These are phyloP conservation scores for Anniella stebbinsi DNA, from an alignment of 2,797 vertebrate genomes.

Conservation along the genomic window DNA sequence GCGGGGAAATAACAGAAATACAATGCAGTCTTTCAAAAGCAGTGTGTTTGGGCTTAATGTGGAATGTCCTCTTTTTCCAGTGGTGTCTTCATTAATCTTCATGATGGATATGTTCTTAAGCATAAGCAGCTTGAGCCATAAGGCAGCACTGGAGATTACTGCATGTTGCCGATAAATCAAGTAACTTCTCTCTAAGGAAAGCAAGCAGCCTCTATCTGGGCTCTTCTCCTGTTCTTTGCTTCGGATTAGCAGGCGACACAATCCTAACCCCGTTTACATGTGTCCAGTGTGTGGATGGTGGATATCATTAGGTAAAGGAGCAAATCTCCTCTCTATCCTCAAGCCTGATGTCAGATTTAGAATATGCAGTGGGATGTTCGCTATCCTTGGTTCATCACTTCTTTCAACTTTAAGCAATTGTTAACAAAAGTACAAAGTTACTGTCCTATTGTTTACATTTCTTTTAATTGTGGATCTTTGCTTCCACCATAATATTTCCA, in stretches of 20 bases:
- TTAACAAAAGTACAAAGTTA: neutral
- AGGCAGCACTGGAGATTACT: slow-evolving; percentile 6
- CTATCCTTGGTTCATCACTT: neutral
- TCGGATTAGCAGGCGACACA: neutral
- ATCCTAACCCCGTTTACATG: neutral
- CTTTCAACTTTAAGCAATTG: neutral
- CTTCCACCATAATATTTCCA: neutral
- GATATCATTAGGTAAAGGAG: neutral
- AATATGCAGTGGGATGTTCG: too few species aligned
- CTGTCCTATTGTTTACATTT: neutral
- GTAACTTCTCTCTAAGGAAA: neutral
- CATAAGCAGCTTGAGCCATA: neutral
- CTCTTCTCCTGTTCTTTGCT: neutral
- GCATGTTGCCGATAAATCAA: neutral
- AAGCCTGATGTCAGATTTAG: neutral
- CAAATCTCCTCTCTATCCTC: neutral
- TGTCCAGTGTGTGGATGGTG: neutral
- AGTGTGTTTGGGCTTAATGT: neutral
- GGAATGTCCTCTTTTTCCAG: neutral
- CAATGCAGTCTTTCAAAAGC: slow-evolving; percentile 14
- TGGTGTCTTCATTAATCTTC: slow-evolving; percentile 9
- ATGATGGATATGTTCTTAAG: slow-evolving; percentile 21
- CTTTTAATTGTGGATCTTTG: neutral
- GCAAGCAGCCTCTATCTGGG: neutral
- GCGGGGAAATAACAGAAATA: neutral